Percentiles rank a stretch among this genome's conserved stretches.
These are phyloP conservation scores for Nowickia ferox DNA, from an alignment of 2,888 invertebrate genomes.

Conservation along the genomic window DNA sequence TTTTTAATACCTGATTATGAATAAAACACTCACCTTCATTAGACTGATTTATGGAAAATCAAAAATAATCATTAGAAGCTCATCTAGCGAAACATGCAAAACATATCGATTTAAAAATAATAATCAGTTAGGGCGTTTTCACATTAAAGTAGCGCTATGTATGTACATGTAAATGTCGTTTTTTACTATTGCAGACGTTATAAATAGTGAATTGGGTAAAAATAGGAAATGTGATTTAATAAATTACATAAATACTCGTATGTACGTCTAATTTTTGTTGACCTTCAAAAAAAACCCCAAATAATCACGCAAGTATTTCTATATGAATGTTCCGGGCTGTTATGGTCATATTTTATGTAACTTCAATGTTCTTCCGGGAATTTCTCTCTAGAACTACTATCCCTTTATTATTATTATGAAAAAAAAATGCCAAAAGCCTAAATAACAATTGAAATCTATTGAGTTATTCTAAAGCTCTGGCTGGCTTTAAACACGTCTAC, in stretches of 20 bases:
- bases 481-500: constrained; percentile 42
- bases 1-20: too few relatives aligned
- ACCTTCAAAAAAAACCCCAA: constrained; percentile 12
- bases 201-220: neutral
- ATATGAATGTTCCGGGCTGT: neutral
- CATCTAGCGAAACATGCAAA: too few relatives aligned
- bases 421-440: constrained; percentile 4
- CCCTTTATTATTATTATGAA: constrained; percentile 4
- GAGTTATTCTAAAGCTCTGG: neutral
- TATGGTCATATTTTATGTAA: constrained; percentile 49
- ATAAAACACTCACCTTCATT: too few relatives aligned
- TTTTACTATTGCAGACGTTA: too few relatives aligned
- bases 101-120: too few relatives aligned
- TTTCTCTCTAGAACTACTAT: constrained; percentile 14
- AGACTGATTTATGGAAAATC: too few relatives aligned
- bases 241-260: neutral
- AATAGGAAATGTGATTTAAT: constrained; percentile 49
- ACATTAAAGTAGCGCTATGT: too few relatives aligned
- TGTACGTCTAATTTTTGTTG: constrained; percentile 17
- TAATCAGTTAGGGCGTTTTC: too few relatives aligned
- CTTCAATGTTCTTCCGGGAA: constrained; percentile 67
- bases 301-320: constrained; percentile 2
- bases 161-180: too few relatives aligned
- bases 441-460: neutral
- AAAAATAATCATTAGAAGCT: too few relatives aligned